Conservation (phyloP, 2,797 vertebrate genomes). For the Rhinophrynus dorsalis region DNA sequence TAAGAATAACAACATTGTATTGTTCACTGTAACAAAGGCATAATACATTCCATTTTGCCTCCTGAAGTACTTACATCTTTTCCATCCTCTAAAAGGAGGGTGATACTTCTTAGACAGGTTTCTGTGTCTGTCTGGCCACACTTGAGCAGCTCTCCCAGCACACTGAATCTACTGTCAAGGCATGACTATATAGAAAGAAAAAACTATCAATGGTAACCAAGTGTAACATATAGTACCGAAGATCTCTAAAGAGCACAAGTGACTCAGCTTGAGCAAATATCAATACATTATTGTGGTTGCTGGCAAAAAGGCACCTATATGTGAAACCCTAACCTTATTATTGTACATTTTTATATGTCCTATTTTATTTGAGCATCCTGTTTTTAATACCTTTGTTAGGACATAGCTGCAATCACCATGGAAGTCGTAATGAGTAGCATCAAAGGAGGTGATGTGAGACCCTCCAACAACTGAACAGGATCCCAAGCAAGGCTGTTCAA, state of each 20-base stretch:
- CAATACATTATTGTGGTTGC: too few species aligned
- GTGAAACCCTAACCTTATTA: too few species aligned
- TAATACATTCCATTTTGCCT: neutral
- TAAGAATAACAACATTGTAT: neutral
- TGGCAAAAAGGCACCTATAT: too few species aligned
- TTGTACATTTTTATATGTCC: too few species aligned
- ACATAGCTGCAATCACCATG: conserved; percentile 77
- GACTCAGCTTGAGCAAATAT: too few species aligned
- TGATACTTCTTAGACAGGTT: conserved; percentile 79
- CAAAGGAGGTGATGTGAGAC: conserved; percentile 77
- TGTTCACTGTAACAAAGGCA: too few species aligned
- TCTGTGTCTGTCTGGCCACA: conserved; percentile 76
- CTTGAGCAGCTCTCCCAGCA: conserved; percentile 76
- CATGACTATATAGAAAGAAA: neutral
- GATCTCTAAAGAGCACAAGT: too few species aligned
- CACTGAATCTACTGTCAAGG: conserved; percentile 58
- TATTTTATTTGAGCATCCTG: too few species aligned
- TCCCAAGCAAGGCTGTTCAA: conserved; percentile 64
- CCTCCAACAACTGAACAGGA: conserved; percentile 74
- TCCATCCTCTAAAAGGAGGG: conserved; percentile 66
- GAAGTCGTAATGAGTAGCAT: conserved; percentile 67
- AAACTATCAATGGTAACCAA: too few species aligned
- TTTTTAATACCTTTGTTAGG: conserved; percentile 77
- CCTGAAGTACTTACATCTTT: conserved; percentile 70
- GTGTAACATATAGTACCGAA: too few species aligned